phyloP scores from a whole-genome alignment of 2,888 invertebrate genomes.

The Caradrina kadenii region DNA sequence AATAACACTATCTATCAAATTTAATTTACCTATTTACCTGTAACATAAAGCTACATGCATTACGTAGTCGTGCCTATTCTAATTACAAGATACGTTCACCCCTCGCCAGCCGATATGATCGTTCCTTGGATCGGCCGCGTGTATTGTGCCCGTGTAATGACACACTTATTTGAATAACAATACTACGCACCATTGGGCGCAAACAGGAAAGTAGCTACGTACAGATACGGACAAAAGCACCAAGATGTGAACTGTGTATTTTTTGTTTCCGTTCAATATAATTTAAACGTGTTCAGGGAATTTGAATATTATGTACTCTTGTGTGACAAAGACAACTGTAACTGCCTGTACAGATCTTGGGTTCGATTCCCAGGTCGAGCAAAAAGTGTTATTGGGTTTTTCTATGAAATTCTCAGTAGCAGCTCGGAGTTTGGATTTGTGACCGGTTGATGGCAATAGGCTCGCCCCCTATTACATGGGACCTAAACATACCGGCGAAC shows the following conservation, averaged over 20 bases:
- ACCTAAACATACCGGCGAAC: no score
- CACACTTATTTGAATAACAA: conserved; percentile 65
- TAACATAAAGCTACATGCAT: no score
- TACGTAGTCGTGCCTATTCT: conserved; percentile 8
- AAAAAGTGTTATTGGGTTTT: no score
- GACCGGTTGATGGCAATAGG: no score
- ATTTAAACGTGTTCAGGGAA: neutral
- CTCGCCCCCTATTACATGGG: no score
- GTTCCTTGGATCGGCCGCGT: conserved; percentile 26
- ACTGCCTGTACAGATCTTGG: no score
- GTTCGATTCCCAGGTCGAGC: no score
- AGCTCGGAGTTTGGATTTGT: no score
- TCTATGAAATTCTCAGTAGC: no score
- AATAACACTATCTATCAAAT: no score
- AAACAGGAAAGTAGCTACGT: conserved; percentile 53
- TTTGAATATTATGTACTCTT: neutral
- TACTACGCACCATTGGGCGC: conserved; percentile 48
- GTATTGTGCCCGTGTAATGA: conserved; percentile 50
- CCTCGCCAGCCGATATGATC: conserved; percentile 29
- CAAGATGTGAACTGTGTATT: conserved; percentile 5
- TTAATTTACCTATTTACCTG: conserved; percentile 4
- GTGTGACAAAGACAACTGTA: no score
- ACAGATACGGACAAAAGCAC: conserved; percentile 26
- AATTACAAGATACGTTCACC: conserved; percentile 28
- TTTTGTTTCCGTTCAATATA: conserved; percentile 11